Conservation (phyloP, 2,888 invertebrate genomes). For the Crematogaster levior region DNA sequence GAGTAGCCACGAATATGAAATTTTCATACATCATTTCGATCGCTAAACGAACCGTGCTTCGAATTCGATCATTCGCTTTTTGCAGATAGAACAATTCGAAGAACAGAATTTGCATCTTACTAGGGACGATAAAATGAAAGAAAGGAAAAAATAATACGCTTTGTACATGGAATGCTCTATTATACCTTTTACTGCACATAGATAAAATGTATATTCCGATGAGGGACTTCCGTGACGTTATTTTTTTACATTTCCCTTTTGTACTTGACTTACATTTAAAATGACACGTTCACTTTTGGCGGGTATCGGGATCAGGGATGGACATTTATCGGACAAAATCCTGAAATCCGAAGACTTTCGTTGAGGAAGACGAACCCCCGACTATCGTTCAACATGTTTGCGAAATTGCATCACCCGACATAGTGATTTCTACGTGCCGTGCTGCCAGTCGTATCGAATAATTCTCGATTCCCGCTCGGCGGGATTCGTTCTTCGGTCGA, state of each 20-base stretch:
- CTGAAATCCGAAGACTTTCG: conserved; percentile 21
- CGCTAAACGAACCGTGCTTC: conserved; percentile 6
- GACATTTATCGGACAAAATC: conserved; percentile 24
- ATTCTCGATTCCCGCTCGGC: conserved; percentile 51
- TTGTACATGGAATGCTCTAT: background rate
- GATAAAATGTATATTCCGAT: background rate
- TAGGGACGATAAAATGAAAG: background rate
- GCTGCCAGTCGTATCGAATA: conserved; percentile 43
- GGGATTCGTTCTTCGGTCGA: conserved; percentile 48
- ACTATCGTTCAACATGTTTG: conserved; percentile 16
- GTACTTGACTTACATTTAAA: conserved; percentile 30
- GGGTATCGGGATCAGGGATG: background rate
- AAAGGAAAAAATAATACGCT: background rate
- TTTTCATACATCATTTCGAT: conserved; percentile 47
- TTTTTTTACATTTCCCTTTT: conserved; percentile 13
- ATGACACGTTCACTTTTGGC: conserved; percentile 1
- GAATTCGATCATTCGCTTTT: conserved; percentile 7
- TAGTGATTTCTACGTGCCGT: conserved; percentile 45
- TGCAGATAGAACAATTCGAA: background rate
- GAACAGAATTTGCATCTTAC: background rate
- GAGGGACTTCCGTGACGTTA: background rate
- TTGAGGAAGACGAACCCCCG: conserved; percentile 32
- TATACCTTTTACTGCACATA: background rate
- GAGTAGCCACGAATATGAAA: conserved; percentile 66
- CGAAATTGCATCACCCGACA: conserved; percentile 42